Conservation (phyloP, 1,140 invertebrate species). For the Leptinotarsa texana region DNA sequence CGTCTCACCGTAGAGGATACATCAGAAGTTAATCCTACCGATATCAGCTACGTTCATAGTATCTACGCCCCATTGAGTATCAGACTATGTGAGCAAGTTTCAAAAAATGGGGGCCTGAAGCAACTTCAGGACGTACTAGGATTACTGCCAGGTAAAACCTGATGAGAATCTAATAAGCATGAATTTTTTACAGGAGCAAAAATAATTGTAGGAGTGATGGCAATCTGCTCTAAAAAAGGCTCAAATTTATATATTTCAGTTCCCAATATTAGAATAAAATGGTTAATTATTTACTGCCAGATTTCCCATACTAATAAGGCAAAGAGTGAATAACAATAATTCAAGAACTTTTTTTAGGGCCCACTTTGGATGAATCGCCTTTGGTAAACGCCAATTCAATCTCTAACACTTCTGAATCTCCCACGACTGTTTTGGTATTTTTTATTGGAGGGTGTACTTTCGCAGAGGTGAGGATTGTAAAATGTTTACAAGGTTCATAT, state of each 20-base stretch:
- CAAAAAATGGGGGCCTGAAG: slow-evolving; percentile 82
- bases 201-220: no score
- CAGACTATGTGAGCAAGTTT: slow-evolving; percentile 82
- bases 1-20: slow-evolving; percentile 85
- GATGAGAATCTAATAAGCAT: not conserved
- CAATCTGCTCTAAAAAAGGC: no score
- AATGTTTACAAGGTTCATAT: not conserved
- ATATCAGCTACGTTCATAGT: slow-evolving; percentile 92
- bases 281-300: no score
- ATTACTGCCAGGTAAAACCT: slow-evolving; percentile 57
- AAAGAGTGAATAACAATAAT: no score
- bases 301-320: no score
- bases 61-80: slow-evolving; percentile 94
- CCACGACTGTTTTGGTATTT: slow-evolving; percentile 86
- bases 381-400: slow-evolving; percentile 33
- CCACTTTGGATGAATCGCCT: slow-evolving; percentile 61
- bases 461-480: slow-evolving; percentile 68
- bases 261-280: no score
- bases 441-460: slow-evolving; percentile 96
- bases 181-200: not conserved
- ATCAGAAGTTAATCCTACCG: slow-evolving; percentile 80
- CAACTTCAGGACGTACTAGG: slow-evolving; percentile 64
- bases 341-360: slow-evolving; percentile 49
- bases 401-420: slow-evolving; percentile 62
- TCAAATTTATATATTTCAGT: no score